Evolutionary conservation across 2,888 invertebrate genomes (phyloP), one percentile per base, ranked within the genome.

Genomic region (Diarsia mendica): DNA sequence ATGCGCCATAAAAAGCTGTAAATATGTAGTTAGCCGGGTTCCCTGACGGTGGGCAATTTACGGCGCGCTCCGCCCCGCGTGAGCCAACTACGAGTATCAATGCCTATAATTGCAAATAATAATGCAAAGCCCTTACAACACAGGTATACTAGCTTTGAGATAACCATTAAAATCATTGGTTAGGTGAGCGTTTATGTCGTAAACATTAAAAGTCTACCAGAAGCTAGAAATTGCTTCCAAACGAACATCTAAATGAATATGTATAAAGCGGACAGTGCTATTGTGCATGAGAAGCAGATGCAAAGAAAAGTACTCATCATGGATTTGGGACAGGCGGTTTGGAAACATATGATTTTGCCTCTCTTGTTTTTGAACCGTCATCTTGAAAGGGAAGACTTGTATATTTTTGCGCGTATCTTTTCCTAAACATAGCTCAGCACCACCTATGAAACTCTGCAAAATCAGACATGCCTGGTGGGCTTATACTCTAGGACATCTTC

Each of bases 1-100:
- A 96, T 94, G 93, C 80, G 88, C 90, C 92, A 93, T 96, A 96
- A 96, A 96, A 92, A 82, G 95, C 91, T 87, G 93, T 96, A 96
- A 96, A 96, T 92, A 89, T 93, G 95, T 96, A 93, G 96, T 95
- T 95, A 95, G 93, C 85, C 84, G 89, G 90, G 93, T 92, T 94
- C 93, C 93, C 91, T 88, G 88, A 79, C 89, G 84, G 86, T 77
- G 77, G 77, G 90, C 88, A 92, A 93, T 92, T 93, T 93, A 92
- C 92, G 86, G 87, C 85, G 89, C 85, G 89, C 79, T 76, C 86
- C 85, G 82, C 86, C 80, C 85, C 73, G 78, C 79, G 82, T 81
- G 81, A 76, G 78, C 80, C 78, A 76, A 78, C 86, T 75, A 79
- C 83, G 79, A 75, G 73, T 82, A 88, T 80, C 83, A 85, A 82